Evolutionary conservation across 2,113 vertebrate species (phyloP).

Genomic region (Cavia aperea): DNA sequence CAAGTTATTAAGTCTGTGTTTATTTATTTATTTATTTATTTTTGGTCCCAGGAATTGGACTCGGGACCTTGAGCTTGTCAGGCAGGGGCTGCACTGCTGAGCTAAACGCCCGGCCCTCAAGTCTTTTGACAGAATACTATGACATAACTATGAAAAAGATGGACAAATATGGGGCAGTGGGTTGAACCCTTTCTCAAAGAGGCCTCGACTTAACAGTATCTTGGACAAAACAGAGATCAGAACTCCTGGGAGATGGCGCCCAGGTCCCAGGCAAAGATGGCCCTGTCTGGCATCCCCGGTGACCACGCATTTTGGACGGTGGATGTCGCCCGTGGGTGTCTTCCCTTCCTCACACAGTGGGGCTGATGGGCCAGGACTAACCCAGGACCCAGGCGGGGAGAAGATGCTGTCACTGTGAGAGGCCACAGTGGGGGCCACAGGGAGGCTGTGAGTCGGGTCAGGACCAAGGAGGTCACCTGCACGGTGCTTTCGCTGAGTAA

Average conservation of each 20-base stretch:
- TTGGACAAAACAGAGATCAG: not conserved
- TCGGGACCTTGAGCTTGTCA: no score
- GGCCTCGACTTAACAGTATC: not conserved
- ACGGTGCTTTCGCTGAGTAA: not conserved
- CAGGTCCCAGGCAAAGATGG: not conserved
- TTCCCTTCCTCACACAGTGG: not conserved
- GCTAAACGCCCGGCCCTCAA: no score
- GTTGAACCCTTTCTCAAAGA: not conserved
- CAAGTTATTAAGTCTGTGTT: not conserved
- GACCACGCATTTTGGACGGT: not conserved
- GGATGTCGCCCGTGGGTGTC: not conserved
- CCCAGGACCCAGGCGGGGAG: not conserved
- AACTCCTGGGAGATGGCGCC: not conserved
- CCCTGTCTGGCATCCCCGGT: not conserved
- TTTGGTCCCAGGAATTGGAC: no score
- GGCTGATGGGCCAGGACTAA: not conserved
- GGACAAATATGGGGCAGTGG: not conserved
- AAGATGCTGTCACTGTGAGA: not conserved
- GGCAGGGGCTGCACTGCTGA: no score
- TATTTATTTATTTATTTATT: no score
- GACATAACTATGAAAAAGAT: not conserved
- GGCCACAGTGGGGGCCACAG: not conserved
- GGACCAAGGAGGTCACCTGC: not conserved
- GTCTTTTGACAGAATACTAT: not conserved
- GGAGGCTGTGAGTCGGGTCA: not conserved